Conservation (phyloP, 2,113 vertebrate species). For the Lepus americanus region DNA sequence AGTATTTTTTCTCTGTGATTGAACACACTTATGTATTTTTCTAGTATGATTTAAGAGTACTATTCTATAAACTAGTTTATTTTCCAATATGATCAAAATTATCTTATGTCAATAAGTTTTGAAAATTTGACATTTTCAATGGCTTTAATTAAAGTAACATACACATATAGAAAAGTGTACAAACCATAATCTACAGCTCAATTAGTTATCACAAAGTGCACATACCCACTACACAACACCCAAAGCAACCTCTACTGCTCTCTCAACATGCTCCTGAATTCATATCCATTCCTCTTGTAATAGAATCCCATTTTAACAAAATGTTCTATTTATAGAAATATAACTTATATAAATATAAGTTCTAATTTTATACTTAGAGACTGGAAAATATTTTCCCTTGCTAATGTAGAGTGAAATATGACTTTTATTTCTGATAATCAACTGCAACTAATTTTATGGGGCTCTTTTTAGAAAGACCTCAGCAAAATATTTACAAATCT, state of each 20-base stretch:
- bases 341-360: too few relatives aligned
- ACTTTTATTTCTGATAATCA: neutral
- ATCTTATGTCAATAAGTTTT: neutral
- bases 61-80: neutral
- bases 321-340: neutral
- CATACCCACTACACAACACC: neutral
- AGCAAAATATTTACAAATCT: neutral
- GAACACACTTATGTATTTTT: neutral
- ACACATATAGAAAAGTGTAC: neutral
- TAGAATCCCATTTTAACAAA: neutral
- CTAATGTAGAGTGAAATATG: neutral
- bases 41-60: neutral
- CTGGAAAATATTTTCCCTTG: constrained; percentile 30
- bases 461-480: neutral
- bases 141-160: neutral
- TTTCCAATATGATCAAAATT: neutral
- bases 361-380: neutral
- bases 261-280: neutral
- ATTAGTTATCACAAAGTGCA: neutral
- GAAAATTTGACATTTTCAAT: constrained; percentile 4
- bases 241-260: neutral
- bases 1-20: neutral
- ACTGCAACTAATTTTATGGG: neutral
- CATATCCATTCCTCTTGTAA: neutral
- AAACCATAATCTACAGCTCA: neutral